These are phyloP conservation scores for Diplogasteroides magnus DNA, from an alignment of 1,140 invertebrate genomes.

Conservation along the genomic window DNA sequence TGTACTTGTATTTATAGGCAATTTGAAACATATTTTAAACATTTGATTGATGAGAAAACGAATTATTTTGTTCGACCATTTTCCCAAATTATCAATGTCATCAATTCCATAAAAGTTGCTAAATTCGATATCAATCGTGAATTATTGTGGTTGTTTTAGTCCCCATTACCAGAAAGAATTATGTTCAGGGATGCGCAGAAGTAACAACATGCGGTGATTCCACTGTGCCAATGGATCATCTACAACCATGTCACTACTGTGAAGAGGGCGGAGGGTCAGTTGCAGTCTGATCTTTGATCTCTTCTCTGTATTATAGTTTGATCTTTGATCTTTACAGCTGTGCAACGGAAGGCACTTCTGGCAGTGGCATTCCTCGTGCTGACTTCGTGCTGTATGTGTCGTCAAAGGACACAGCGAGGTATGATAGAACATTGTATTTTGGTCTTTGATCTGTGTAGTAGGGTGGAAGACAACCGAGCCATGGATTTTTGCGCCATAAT, in stretches of 20 bases:
- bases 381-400: constrained; percentile 95
- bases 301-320: constrained; percentile 9
- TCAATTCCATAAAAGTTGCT: no score
- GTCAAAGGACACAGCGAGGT: background rate
- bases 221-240: constrained; percentile 40
- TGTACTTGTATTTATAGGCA: no score
- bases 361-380: constrained; percentile 71
- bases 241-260: constrained; percentile 37
- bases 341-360: constrained; percentile 25
- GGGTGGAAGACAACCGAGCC: no score
- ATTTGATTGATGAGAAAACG: no score
- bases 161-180: no score
- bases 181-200: constrained; percentile 29
- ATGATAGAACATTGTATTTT: background rate
- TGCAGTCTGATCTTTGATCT: constrained; percentile 8
- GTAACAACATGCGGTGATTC: constrained; percentile 51
- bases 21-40: no score
- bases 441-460: background rate
- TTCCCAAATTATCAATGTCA: no score
- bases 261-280: background rate
- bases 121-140: no score
- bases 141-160: no score
- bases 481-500: constrained; percentile 67
- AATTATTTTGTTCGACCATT: no score
- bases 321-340: constrained; percentile 30